Conservation (phyloP, 1,140 invertebrate genomes). For the Heliconius hewitsoni region DNA sequence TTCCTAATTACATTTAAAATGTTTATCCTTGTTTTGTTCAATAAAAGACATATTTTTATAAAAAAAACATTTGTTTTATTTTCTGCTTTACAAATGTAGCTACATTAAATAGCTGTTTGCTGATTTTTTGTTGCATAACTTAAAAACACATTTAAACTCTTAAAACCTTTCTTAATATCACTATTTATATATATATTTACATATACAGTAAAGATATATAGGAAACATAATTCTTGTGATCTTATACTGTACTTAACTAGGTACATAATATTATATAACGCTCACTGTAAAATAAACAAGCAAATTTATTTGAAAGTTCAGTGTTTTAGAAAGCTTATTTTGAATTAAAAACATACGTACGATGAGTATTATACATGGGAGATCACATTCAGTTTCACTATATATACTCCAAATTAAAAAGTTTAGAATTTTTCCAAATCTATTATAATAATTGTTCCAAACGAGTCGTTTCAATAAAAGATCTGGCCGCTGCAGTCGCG, state of each 20-base stretch:
- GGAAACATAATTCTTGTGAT: too few relatives aligned
- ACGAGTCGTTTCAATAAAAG: conserved; percentile 50
- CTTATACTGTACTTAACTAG: too few relatives aligned
- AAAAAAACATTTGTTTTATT: conserved; percentile 27
- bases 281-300: too few relatives aligned
- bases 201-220: too few relatives aligned
- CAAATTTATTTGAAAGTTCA: too few relatives aligned
- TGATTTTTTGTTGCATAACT: too few relatives aligned
- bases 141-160: too few relatives aligned
- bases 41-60: conserved; percentile 32
- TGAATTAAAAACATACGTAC: neutral
- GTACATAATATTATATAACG: too few relatives aligned
- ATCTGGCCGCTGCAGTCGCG: conserved; percentile 70
- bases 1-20: conserved; percentile 16
- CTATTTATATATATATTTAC: too few relatives aligned
- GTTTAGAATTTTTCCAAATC: neutral
- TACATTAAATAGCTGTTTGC: too few relatives aligned
- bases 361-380: neutral
- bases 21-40: conserved; percentile 25
- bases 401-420: neutral
- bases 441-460: neutral
- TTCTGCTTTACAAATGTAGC: neutral
- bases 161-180: too few relatives aligned
- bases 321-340: too few relatives aligned
- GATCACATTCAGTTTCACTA: neutral